Evolutionary conservation across 92 coral and sea anemone genomes (phyloP).

Genomic region (Pocillopora grandis): DNA sequence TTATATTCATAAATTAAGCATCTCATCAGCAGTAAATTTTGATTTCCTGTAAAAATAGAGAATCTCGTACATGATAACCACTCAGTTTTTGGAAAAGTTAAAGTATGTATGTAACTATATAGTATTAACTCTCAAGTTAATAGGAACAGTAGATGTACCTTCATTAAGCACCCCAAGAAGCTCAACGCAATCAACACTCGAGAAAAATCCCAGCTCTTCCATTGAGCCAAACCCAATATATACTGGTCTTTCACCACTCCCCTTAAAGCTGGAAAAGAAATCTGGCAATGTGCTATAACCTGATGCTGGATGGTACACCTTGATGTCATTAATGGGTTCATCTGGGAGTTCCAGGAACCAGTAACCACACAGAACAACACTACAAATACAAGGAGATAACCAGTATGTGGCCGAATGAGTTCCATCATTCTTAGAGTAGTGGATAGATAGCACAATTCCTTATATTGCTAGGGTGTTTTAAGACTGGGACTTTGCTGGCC

Average conservation of each 20-base stretch:
- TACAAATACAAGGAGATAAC: slow-evolving; percentile 14
- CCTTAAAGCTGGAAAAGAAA: slow-evolving; percentile 49
- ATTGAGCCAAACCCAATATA: slow-evolving; percentile 90
- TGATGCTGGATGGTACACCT: slow-evolving; percentile 67
- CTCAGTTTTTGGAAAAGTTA: too few species aligned
- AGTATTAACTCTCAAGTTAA: too few species aligned
- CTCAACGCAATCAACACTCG: slow-evolving; percentile 82
- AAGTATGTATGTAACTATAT: too few species aligned
- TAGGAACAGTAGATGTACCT: slow-evolving; percentile 35
- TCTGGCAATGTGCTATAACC: slow-evolving; percentile 52
- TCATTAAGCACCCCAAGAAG: slow-evolving; percentile 77
- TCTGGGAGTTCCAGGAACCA: slow-evolving; percentile 71
- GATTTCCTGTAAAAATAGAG: too few species aligned
- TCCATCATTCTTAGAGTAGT: too few species aligned
- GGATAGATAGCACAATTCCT: too few species aligned
- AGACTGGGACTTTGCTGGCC: too few species aligned
- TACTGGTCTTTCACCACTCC: slow-evolving; percentile 63
- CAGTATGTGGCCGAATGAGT: neutral
- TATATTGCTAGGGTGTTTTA: too few species aligned
- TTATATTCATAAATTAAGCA: too few species aligned
- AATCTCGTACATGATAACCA: too few species aligned
- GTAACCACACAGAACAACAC: slow-evolving; percentile 76
- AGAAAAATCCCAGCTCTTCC: slow-evolving; percentile 88
- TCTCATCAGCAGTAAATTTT: too few species aligned
- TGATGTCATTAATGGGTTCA: slow-evolving; percentile 60